Base-by-base conservation (phyloP, 2,113 vertebrate genomes). In the Strix uralensis region DNA sequence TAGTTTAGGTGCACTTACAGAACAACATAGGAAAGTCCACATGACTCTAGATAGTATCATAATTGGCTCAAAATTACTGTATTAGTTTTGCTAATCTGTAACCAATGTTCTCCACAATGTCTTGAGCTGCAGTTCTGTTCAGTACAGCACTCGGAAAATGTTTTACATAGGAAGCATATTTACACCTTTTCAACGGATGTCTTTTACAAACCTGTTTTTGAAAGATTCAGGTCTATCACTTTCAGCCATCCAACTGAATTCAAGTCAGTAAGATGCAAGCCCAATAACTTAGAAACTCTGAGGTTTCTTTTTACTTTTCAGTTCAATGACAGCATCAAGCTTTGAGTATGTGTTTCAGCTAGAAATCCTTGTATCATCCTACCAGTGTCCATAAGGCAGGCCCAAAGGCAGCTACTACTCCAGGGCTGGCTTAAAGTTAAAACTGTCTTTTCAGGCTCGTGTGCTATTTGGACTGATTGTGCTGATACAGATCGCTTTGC, bases 401-500 rank as follows among this genome's bases (percentile, higher is more conserved):
- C 26, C 86, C 25, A 49, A 58, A 80, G 55, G 62, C 61, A 46
- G 74, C 34, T 61, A 0, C 67, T 71, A 3, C 40, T 81, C 27
- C 27, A 58, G 38, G 22, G 40, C 75, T 77, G 38, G 30, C 80
- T 87, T 74, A 87, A 20, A 89, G 26, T 51, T 46, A 55, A 30
- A 83, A 59, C n/a, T 94, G 11, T 96, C 72, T 96, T 95, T 96
- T 40, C 94, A 99, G 99, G 98, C 97, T 73, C 98, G 98, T 47
- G 95, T 97, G 47, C 80, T 98, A 74, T 99, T 99, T 96, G 92
- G 98, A 49, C 51, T 98, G 36, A 96, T 92, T 11, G 97, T 98
- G 61, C 94, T 99, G 96, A 87, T 98, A 81, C 99, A 99, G 54
- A 92, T 99, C 4, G 79, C 96, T 18, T 86, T 98, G 91, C 98